Percentiles rank a stretch among this genome's conserved stretches.
phyloP scores from a whole-genome alignment of 2,888 invertebrate genomes.

The Phragmatobia fuliginosa region DNA sequence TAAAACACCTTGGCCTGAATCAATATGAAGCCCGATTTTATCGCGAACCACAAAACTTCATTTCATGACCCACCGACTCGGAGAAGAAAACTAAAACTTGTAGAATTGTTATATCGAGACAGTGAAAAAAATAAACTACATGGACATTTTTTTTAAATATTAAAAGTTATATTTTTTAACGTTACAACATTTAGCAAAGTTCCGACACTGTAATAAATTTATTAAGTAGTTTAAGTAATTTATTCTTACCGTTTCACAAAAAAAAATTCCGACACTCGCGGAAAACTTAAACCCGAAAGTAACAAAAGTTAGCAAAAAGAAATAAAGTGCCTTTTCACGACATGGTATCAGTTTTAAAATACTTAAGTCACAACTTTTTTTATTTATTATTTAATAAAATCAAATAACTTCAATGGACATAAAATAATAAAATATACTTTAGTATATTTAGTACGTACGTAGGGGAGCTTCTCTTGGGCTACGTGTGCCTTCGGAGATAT shows the following conservation, averaged over 20 bases:
- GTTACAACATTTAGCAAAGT: background rate
- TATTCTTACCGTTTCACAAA: conserved; percentile 11
- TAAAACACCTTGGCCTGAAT: conserved; percentile 62
- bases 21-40: conserved; percentile 65
- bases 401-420: conserved; percentile 21
- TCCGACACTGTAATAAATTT: conserved; percentile 4
- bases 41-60: conserved; percentile 56
- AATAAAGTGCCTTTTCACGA: background rate
- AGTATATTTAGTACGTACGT: conserved; percentile 19
- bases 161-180: background rate
- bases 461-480: conserved; percentile 23
- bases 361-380: background rate
- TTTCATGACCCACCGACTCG: conserved; percentile 41
- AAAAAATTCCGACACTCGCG: conserved; percentile 3
- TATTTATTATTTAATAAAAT: background rate
- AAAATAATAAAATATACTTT: conserved; percentile 16
- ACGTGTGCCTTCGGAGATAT: conserved; percentile 27
- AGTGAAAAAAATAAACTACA: background rate
- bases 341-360: background rate
- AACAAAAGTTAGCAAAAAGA: conserved; percentile 22
- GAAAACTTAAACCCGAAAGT: conserved; percentile 16
- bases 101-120: background rate
- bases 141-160: background rate
- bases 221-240: background rate
- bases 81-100: conserved; percentile 5